Evolutionary conservation across 2,113 vertebrate genomes (phyloP).

Genomic region (Capricornis sumatraensis): DNA sequence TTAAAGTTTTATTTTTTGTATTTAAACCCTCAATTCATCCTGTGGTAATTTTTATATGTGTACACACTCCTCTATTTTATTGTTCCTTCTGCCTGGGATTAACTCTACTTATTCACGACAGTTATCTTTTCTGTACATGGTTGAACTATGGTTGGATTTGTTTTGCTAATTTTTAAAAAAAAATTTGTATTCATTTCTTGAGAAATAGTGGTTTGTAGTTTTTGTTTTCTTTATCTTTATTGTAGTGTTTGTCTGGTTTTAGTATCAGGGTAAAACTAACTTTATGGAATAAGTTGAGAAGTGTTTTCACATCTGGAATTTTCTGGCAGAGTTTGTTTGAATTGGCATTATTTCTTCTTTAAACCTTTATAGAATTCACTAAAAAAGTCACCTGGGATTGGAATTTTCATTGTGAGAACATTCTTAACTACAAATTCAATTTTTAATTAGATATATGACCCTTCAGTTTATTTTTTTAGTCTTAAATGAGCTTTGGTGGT

Average conservation of each 20-base stretch:
- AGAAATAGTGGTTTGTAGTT: not conserved
- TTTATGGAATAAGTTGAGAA: not conserved
- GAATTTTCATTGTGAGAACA: not conserved
- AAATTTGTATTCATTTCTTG: not conserved
- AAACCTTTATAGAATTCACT: not conserved
- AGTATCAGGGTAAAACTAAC: not conserved
- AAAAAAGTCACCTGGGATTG: not conserved
- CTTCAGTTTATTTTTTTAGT: not conserved
- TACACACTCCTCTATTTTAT: not conserved
- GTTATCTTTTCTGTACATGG: not conserved
- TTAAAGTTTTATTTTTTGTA: not conserved
- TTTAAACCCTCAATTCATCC: not conserved
- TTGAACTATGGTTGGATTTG: not conserved
- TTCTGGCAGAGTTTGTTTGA: not conserved
- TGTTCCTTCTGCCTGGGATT: not conserved
- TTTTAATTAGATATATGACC: not conserved
- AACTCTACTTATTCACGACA: not conserved
- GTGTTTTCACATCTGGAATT: not conserved
- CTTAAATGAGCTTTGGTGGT: not conserved
- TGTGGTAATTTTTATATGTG: not conserved
- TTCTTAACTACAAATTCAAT: not conserved
- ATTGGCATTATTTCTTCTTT: not conserved
- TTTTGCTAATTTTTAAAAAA: not conserved
- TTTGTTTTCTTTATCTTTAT: not conserved
- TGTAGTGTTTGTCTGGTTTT: not conserved